Conservation (phyloP, 2,797 vertebrate species). For the Helarctos malayanus region DNA sequence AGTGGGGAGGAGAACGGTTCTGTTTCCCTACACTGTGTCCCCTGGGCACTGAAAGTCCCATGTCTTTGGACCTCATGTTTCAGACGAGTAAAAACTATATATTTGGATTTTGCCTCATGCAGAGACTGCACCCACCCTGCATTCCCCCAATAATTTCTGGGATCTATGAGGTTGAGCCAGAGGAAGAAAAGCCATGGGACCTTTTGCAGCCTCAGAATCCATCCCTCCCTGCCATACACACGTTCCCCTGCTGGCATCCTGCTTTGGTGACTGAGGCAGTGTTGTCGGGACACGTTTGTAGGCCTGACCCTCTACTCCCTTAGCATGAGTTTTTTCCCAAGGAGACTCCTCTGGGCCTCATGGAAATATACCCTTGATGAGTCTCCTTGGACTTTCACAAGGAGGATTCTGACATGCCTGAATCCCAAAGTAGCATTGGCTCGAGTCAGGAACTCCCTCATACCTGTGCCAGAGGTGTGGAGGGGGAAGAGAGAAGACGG, state of each 20-base stretch:
- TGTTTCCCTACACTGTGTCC: background rate
- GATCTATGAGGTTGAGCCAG: background rate
- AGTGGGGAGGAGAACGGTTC: fast-evolving
- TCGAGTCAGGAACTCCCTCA: background rate
- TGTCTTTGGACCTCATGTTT: background rate
- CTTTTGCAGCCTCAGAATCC: background rate
- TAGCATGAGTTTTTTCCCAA: background rate
- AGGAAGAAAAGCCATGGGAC: background rate
- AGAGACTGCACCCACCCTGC: background rate
- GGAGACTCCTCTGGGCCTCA: background rate
- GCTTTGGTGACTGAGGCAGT: background rate
- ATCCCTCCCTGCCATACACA: background rate
- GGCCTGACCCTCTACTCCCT: background rate
- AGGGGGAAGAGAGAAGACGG: background rate
- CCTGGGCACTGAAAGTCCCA: background rate
- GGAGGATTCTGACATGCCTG: background rate
- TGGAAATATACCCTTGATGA: background rate
- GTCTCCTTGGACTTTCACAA: background rate
- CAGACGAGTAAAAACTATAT: background rate
- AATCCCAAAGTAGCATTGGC: background rate
- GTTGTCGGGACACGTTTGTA: background rate
- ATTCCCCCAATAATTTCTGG: background rate
- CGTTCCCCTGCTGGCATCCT: background rate
- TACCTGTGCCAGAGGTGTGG: background rate
- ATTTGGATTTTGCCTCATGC: too few relatives aligned